Base-by-base conservation (phyloP, 2,888 invertebrate species). In the Platycheirus albimanus region DNA sequence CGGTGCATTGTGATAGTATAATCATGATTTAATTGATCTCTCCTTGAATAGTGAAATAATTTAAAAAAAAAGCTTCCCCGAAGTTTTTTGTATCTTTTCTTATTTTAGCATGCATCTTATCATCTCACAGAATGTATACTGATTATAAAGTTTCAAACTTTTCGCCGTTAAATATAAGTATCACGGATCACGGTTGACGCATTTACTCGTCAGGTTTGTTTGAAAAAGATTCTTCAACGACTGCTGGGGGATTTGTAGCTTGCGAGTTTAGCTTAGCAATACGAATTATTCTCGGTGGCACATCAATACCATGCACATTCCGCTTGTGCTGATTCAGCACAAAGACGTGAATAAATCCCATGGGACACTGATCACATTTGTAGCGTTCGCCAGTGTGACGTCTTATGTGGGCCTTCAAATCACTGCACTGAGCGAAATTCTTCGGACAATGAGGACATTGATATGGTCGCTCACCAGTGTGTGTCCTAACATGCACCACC, bases 371-470 rank as follows among this genome's bases (percentile, higher is more conserved):
- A 56, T 92, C 92, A 85, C 93, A 93, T 71, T 91, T 92, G 87
- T 92, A 92, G 52, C 92, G 87, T 86, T 92, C 92, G 0, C 92
- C 92, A 0, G 92, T 92, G 80, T 93, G 93, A 6, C 92, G 89
- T 11, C 92, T 88, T 19, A 92, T 90, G 81, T 93, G 92, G 0
- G 92, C 91, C 80, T 92, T 92, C 17, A 93, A 87, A 86, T 92
- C 92, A 85, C 92, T 92, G 17, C 92, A 91, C 85, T 92, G 92
- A 0, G 92, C 91, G 84, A 92, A 93, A 1, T 92, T 91, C 47
- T 92, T 92, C 20, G 91, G 91, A 77, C 93, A 93, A 84, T 92
- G 91, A 10, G 91, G 90, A 84, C 93, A 93, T 80, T 91, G 90
- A 84, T 92, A 92, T 0, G 92, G 92, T 45, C 87, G 86, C 66